Conservation (phyloP, 2,797 vertebrate genomes). For the Crocidura indochinensis region DNA sequence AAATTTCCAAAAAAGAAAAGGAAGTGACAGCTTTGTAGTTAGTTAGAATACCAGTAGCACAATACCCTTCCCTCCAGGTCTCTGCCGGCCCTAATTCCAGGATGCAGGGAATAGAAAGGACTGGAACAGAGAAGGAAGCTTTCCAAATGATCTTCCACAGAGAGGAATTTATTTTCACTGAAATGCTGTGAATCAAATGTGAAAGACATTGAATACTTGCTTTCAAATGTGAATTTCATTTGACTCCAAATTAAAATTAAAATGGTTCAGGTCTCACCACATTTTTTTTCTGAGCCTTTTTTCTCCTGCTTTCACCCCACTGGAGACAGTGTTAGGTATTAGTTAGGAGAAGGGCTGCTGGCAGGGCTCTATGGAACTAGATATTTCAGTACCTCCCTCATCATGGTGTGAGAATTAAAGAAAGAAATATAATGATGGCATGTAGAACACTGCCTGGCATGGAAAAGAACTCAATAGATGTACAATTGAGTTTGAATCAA, state of each 20-base stretch:
- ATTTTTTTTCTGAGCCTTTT: slow-evolving; percentile 37
- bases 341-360: slow-evolving; percentile 16
- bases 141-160: slow-evolving; percentile 55
- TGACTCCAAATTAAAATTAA: slow-evolving; percentile 21
- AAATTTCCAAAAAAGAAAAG: slow-evolving; percentile 23
- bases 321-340: neutral
- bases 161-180: neutral
- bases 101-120: slow-evolving; percentile 72
- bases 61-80: neutral
- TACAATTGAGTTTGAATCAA: neutral
- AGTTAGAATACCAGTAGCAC: neutral
- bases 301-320: neutral
- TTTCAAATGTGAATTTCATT: slow-evolving; percentile 65
- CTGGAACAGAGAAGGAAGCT: neutral
- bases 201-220: slow-evolving; percentile 26
- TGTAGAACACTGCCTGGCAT: neutral
- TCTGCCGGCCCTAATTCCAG: slow-evolving; percentile 57
- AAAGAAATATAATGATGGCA: neutral
- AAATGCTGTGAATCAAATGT: slow-evolving; percentile 53
- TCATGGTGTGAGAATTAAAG: slow-evolving; percentile 13
- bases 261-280: slow-evolving; percentile 22
- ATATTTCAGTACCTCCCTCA: neutral
- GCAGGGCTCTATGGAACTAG: neutral
- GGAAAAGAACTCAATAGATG: neutral
- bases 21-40: slow-evolving; percentile 15